Conservation (phyloP, 2,113 vertebrate species). For the Mormoops blainvillei region DNA sequence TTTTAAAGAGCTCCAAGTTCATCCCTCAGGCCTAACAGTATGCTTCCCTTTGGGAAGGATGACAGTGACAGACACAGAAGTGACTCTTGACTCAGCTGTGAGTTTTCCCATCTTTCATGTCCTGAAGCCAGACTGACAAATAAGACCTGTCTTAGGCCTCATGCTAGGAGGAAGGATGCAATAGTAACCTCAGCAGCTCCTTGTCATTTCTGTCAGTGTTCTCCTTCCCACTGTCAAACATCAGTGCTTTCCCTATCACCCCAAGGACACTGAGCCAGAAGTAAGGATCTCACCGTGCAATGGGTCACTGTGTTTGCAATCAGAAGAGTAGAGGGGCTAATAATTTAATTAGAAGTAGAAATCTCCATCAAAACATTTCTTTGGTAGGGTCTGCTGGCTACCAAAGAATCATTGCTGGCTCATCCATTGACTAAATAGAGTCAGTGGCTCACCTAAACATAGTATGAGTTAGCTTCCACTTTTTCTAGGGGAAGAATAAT, state of each 20-base stretch:
- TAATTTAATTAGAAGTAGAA: neutral
- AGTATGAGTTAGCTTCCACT: neutral
- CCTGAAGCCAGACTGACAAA: neutral
- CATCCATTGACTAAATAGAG: no score
- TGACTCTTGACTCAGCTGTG: neutral
- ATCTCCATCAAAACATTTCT: neutral
- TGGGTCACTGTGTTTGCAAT: neutral
- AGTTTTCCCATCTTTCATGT: neutral
- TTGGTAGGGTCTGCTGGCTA: neutral
- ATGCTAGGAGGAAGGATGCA: neutral
- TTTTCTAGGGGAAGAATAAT: neutral
- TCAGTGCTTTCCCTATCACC: neutral
- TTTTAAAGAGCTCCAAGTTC: neutral
- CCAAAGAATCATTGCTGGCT: no score
- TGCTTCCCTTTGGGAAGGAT: neutral
- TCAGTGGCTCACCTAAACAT: neutral
- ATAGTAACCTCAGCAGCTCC: no score
- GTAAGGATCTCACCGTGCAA: neutral
- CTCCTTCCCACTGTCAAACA: no score
- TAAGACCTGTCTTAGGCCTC: neutral
- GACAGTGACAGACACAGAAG: neutral
- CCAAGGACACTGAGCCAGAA: neutral
- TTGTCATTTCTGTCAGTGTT: fast-evolving
- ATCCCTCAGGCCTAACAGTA: fast-evolving
- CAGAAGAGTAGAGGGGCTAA: neutral